Evolutionary conservation across 2,888 invertebrate species (phyloP).

Genomic region (Gibbula magus): DNA sequence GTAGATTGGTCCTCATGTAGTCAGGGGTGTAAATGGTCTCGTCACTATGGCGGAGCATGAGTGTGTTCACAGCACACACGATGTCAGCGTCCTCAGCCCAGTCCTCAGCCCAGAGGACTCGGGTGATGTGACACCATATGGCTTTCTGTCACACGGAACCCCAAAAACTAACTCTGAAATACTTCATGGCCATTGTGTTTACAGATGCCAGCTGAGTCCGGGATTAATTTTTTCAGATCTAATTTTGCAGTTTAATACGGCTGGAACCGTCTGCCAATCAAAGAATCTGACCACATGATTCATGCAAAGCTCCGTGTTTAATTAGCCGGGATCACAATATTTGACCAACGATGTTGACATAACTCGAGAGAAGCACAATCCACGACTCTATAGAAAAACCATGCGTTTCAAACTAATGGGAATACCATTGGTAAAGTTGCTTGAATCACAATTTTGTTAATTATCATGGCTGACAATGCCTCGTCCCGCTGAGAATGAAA

Average conservation of each 20-base stretch:
- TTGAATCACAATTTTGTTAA: not conserved
- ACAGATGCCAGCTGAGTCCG: not conserved
- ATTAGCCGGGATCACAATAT: constrained; percentile 13
- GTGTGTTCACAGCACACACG: not conserved
- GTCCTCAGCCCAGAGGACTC: not conserved
- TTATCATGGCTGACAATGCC: not conserved
- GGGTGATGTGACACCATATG: not conserved
- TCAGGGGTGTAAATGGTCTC: too few species aligned
- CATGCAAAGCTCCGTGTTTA: not conserved
- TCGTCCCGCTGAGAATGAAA: not conserved
- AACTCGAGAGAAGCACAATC: not conserved
- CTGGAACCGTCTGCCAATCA: not conserved
- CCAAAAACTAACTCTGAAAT: not conserved
- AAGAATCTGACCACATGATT: constrained; percentile 10
- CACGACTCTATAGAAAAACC: constrained; percentile 1
- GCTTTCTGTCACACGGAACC: not conserved
- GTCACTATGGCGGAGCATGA: not conserved
- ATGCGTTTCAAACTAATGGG: not conserved
- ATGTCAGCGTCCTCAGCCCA: not conserved
- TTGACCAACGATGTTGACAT: constrained; percentile 9
- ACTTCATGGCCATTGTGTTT: not conserved
- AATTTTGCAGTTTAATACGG: constrained; percentile 14
- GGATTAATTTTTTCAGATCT: constrained; percentile 4
- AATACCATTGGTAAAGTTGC: not conserved
- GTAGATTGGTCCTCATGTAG: too few species aligned